Percentiles rank a stretch among this genome's conserved stretches.
Evolutionary conservation across 2,113 vertebrate species (phyloP).

Genomic region (Parotia lawesii): DNA sequence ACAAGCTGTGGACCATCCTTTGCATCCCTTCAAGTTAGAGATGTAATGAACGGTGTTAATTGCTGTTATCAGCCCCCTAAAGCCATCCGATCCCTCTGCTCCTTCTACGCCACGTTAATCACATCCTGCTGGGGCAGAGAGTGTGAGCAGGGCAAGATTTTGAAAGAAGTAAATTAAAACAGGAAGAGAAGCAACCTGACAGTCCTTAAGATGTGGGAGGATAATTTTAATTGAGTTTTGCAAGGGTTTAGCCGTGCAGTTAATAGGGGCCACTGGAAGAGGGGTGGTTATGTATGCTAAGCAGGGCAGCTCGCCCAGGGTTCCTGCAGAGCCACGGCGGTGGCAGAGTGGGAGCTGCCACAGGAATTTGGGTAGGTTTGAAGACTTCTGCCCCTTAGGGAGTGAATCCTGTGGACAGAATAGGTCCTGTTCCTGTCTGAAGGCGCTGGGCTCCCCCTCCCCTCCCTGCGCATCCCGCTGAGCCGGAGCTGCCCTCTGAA

Average conservation of each 20-base stretch:
- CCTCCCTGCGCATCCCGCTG: neutral
- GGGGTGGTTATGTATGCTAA: neutral
- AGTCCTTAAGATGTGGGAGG: conserved; percentile 12
- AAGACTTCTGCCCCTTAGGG: neutral
- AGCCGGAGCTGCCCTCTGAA: neutral
- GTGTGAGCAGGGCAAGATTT: neutral
- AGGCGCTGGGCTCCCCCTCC: neutral
- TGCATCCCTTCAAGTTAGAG: neutral
- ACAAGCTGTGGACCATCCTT: neutral
- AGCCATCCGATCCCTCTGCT: neutral
- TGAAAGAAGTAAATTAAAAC: conserved; percentile 41
- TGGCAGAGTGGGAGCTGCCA: neutral
- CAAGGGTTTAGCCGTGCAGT: conserved; percentile 3
- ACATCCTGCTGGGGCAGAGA: neutral
- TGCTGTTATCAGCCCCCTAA: neutral
- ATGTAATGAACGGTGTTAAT: neutral
- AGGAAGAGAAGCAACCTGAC: neutral
- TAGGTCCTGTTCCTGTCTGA: neutral
- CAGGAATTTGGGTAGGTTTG: neutral
- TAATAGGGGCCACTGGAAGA: conserved; percentile 30
- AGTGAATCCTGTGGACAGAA: neutral
- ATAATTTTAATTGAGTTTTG: conserved; percentile 59
- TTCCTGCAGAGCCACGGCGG: fast-evolving
- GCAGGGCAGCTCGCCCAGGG: neutral
- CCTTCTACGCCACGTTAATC: neutral